A percentile compares a stretch with the other conserved stretches of the same genome.
Conservation (phyloP, 2,888 invertebrate species). For the Tanypteryx hageni region DNA sequence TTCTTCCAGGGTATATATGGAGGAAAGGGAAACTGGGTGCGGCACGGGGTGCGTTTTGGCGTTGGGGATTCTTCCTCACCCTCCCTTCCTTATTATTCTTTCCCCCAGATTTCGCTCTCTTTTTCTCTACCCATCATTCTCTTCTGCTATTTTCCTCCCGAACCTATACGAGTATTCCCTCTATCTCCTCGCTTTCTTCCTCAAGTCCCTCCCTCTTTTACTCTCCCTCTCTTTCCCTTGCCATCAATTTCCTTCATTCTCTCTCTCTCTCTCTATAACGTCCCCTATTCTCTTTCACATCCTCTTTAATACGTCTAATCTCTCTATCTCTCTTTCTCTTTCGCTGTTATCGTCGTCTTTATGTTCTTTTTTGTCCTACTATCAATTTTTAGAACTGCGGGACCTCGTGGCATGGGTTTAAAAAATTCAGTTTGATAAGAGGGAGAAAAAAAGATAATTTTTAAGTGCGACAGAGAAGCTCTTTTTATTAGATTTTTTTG, state of each 20-base stretch:
- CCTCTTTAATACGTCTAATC: not conserved
- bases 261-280: too few species aligned
- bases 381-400: not conserved
- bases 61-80: not conserved
- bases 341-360: not conserved
- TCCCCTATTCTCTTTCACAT: not conserved
- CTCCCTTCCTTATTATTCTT: not conserved
- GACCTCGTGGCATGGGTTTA: not conserved
- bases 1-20: constrained; percentile 29
- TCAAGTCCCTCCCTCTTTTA: not conserved
- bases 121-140: not conserved
- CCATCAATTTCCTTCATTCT: too few species aligned
- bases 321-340: not conserved
- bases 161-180: too few species aligned
- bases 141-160: too few species aligned
- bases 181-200: not conserved
- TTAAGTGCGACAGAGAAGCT: too few species aligned
- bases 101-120: too few species aligned
- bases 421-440: not conserved
- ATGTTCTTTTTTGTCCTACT: not conserved
- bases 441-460: not conserved
- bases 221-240: not conserved
- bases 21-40: not conserved
- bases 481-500: too few species aligned
- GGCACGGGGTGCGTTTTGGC: not conserved